Base-by-base conservation (phyloP, 2,888 invertebrate species). In the Pachliopta kotzebuea region DNA sequence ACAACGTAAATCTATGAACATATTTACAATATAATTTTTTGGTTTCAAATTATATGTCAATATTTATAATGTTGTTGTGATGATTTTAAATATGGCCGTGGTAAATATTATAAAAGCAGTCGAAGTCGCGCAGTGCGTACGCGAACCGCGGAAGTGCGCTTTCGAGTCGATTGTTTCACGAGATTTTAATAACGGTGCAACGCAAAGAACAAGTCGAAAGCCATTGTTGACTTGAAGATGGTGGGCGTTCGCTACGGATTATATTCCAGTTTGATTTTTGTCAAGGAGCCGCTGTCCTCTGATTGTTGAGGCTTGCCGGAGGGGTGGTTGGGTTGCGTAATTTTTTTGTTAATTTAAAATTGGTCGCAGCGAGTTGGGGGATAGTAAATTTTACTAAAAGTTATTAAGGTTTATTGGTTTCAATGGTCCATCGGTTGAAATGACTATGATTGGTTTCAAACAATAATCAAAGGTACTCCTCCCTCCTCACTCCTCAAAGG, bases 141-240 rank as follows among this genome's bases (percentile, higher is more conserved):
- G 77, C 69, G 76, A 76, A 74, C 71, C 74, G 70, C 84, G 88
- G 88, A 90, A 91, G 90, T 88, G 86, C 85, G 89, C 90, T 88
- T 86, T 90, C 84, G 84, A 90, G 78, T 90, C 90, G 89, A 91
- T 91, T 90, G 90, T 89, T 90, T 80, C 90, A 90, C 82, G 87
- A 91, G 91, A 90, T 90, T 90, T 91, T 91, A 91, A 91, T 91
- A 90, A 90, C 90, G 85, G 85, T 88, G 90, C 90, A 88, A 84
- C 86, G 86, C 88, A 90, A 89, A 90, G 90, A 85, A 80, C 81
- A 78, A 83, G 84, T 82, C 85, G 83, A 82, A 80, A 80, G 78
- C 79, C 80, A 88, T 89, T 90, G 90, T 90, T 84, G 86, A 86
- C 87, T 84, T 86, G 83, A 85, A 88, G 88, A 89, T 81, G 80